Percentiles rank a stretch among this genome's conserved stretches.
phyloP scores from a whole-genome alignment of 2,797 vertebrate genomes.

The Silurus lanzhouensis region DNA sequence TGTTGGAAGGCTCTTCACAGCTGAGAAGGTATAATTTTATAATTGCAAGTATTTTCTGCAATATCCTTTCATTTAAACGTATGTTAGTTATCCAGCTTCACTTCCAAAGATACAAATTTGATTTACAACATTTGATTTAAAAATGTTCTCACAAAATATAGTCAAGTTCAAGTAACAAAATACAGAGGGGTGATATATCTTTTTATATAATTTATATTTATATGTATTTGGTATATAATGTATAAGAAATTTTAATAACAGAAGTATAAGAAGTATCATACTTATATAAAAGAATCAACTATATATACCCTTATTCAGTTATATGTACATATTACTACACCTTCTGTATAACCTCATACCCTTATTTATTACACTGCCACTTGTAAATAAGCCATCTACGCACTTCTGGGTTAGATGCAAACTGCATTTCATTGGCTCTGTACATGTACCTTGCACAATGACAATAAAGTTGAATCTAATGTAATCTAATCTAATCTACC shows the following conservation, averaged over 20 bases:
- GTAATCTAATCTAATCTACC: no score
- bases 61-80: neutral
- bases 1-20: neutral
- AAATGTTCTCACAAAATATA: neutral
- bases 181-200: neutral
- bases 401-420: no score
- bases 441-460: no score
- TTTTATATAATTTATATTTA: neutral
- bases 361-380: no score
- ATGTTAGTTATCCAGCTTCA: neutral
- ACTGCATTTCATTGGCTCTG: no score
- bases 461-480: no score
- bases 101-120: neutral
- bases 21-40: neutral
- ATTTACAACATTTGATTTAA: neutral
- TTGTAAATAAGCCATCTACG: no score
- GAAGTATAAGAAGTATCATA: neutral
- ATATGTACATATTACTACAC: no score
- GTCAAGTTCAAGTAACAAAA: neutral
- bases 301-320: no score
- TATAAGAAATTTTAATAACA: neutral
- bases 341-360: no score
- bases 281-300: no score
- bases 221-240: neutral
- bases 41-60: neutral